Evolutionary conservation across 2,888 invertebrate species (phyloP).

Genomic region (Drosophila vallismaia): DNA sequence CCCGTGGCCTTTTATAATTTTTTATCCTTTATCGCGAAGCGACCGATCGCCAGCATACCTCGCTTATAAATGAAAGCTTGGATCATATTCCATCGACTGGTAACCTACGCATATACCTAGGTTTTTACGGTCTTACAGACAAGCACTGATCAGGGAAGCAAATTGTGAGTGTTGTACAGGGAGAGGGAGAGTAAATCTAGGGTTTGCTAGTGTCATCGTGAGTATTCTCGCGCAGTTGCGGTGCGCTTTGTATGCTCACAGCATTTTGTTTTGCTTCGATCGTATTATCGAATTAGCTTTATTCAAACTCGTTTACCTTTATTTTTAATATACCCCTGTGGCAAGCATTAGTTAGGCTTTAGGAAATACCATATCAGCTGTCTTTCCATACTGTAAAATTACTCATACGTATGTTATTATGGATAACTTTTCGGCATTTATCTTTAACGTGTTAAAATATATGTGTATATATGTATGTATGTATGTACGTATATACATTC

Average conservation of each 20-base stretch:
- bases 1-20: constrained; percentile 18
- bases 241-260: not conserved
- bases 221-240: not conserved
- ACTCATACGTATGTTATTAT: not conserved
- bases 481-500: not conserved
- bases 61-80: constrained; percentile 83
- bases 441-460: not conserved
- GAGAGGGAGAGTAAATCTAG: not conserved
- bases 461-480: too few species aligned
- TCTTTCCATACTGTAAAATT: not conserved
- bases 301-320: constrained; percentile 1
- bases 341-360: not conserved
- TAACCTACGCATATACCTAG: constrained; percentile 61
- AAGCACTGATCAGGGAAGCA: constrained; percentile 13
- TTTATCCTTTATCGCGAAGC: constrained; percentile 56
- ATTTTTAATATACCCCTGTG: not conserved
- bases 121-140: constrained; percentile 28
- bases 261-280: not conserved
- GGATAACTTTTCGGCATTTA: not conserved
- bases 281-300: constrained; percentile 1
- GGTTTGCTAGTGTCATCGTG: not conserved
- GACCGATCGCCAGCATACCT: constrained; percentile 82
- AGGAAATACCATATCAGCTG: constrained; percentile 2
- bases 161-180: constrained; percentile 24
- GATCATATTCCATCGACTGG: constrained; percentile 70